Conservation (phyloP, 2,797 vertebrate species). For the Semaprochilodus insignis region DNA sequence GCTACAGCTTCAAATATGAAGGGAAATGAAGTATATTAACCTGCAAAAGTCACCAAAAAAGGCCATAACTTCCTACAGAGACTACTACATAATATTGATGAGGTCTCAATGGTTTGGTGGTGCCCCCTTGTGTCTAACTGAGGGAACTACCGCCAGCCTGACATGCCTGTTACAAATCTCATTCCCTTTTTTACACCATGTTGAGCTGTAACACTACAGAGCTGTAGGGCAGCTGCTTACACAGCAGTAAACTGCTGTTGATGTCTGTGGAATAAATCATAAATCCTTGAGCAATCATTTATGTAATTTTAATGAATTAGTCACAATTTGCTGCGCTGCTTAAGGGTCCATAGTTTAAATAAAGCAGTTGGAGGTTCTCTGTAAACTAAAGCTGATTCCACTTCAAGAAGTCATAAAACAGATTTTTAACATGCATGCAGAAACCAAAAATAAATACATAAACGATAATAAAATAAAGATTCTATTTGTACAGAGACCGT, state of each 20-base stretch:
- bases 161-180: not conserved
- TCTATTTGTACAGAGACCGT: slow-evolving; percentile 65
- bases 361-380: not conserved
- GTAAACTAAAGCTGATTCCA: no score
- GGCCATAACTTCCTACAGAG: no score
- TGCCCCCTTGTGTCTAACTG: slow-evolving; percentile 37
- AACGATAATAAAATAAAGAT: not conserved
- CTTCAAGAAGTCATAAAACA: not conserved
- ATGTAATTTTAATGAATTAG: not conserved
- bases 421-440: no score
- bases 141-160: not conserved
- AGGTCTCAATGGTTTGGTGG: slow-evolving; percentile 13
- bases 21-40: no score
- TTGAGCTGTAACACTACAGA: no score
- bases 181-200: not conserved
- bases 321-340: not conserved
- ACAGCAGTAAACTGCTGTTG: not conserved
- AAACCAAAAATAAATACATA: not conserved
- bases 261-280: not conserved
- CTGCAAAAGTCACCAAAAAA: no score
- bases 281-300: not conserved
- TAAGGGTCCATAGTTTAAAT: not conserved
- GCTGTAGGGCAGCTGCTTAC: not conserved
- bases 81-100: not conserved
- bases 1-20: no score